Conservation (phyloP, 2,113 vertebrate genomes). For the Chitala chitala region DNA sequence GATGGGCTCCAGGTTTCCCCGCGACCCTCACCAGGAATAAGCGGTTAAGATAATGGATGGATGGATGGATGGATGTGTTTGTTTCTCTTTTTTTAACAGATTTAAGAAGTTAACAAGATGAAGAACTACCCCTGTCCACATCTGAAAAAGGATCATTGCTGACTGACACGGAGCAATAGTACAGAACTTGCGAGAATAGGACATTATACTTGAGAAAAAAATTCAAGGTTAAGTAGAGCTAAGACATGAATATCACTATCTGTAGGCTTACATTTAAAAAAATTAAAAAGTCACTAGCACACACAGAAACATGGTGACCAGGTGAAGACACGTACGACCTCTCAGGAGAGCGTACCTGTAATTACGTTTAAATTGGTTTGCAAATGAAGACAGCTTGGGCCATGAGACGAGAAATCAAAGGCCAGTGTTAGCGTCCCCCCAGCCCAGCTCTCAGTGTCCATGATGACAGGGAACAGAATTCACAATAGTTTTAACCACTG, state of each 20-base stretch:
- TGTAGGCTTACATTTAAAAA: background rate
- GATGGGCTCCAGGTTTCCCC: too few species aligned
- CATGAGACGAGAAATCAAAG: background rate
- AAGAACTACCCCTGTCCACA: background rate
- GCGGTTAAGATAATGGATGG: too few species aligned
- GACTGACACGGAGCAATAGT: background rate
- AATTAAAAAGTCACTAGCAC: background rate
- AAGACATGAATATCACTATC: background rate
- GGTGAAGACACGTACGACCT: background rate
- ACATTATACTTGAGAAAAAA: background rate
- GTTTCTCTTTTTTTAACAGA: background rate
- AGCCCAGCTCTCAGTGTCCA: background rate
- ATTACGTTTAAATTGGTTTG: slow-evolving; percentile 22
- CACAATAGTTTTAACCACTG: background rate
- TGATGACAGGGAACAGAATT: background rate
- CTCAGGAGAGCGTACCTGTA: background rate
- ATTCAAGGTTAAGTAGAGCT: background rate
- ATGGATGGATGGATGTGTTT: too few species aligned
- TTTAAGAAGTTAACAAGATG: background rate
- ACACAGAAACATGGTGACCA: background rate
- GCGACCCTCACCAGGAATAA: too few species aligned
- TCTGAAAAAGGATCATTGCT: background rate
- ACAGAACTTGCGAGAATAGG: background rate
- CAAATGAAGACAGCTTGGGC: slow-evolving; percentile 10
- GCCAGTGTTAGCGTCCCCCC: background rate